Percentiles rank a stretch among this genome's conserved stretches.
phyloP scores from a whole-genome alignment of 2,113 vertebrate species.

The Tenebrosternarchus preto region DNA sequence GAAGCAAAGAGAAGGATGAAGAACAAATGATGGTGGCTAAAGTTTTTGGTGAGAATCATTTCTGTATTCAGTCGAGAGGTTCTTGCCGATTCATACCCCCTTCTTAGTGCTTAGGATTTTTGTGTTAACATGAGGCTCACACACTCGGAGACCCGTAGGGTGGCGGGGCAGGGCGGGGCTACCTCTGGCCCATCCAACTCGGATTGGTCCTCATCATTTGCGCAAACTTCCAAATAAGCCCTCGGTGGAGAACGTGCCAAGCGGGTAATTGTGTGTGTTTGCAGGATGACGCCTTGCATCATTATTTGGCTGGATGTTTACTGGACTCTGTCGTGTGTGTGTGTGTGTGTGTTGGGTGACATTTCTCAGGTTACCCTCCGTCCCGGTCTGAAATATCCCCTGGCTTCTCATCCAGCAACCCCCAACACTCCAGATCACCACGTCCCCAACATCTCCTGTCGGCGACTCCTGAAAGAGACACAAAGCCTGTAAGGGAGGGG shows the following conservation, averaged over 20 bases:
- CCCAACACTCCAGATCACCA: slow-evolving; percentile 4
- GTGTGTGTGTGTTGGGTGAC: slow-evolving; percentile 51
- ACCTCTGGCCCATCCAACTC: background rate
- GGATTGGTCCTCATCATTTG: background rate
- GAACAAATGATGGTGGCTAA: too few relatives aligned
- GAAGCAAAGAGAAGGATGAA: too few relatives aligned
- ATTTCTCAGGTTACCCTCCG: slow-evolving; percentile 52
- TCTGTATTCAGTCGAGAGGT: background rate
- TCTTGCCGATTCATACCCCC: too few relatives aligned
- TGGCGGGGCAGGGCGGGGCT: too few relatives aligned
- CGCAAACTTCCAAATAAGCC: background rate
- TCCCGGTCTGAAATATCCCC: slow-evolving; percentile 34
- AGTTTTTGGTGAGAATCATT: background rate
- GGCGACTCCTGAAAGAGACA: background rate
- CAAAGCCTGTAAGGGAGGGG: background rate
- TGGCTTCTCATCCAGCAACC: slow-evolving; percentile 15
- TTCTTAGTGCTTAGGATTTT: too few relatives aligned
- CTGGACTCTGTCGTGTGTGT: slow-evolving; percentile 45
- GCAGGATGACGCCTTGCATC: slow-evolving; percentile 15
- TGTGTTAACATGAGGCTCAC: background rate
- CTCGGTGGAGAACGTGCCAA: background rate
- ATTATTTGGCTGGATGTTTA: slow-evolving; percentile 36
- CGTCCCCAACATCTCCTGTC: background rate
- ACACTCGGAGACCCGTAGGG: too few relatives aligned
- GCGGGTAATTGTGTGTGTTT: background rate